phyloP scores from a whole-genome alignment of 1,140 invertebrate genomes.

The Platyscapa corneri region DNA sequence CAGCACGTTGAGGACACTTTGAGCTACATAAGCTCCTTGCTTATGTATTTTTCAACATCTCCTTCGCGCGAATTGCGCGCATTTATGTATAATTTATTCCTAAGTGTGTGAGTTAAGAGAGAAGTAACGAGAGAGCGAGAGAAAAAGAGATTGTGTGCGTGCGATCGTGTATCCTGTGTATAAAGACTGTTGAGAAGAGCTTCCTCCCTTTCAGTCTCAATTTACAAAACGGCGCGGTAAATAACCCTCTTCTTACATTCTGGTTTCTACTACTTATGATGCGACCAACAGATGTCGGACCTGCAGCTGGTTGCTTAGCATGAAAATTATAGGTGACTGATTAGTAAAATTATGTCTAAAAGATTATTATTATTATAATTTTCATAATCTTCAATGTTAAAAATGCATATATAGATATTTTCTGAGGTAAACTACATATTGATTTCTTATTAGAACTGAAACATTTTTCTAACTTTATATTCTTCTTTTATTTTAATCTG shows the following conservation, averaged over 20 bases:
- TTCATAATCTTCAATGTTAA: too few species aligned
- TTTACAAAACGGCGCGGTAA: slow-evolving; percentile 3
- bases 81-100: not conserved
- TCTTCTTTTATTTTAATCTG: too few species aligned
- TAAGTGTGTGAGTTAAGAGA: not conserved
- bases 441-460: too few species aligned
- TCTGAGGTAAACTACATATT: too few species aligned
- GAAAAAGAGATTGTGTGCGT: not conserved
- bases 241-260: too few species aligned
- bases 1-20: not conserved
- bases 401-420: too few species aligned
- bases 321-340: not conserved
- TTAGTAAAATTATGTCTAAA: not conserved
- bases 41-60: not conserved
- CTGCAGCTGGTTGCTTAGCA: not conserved
- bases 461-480: too few species aligned
- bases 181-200: not conserved
- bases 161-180: not conserved
- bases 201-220: not conserved
- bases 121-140: not conserved
- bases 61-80: not conserved
- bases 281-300: slow-evolving; percentile 10
- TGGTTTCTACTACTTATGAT: not conserved
- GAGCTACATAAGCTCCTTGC: not conserved
- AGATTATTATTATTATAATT: too few species aligned